Evolutionary conservation across 1,140 invertebrate species (phyloP).

Genomic region (Phymorhynchus buccinoides): DNA sequence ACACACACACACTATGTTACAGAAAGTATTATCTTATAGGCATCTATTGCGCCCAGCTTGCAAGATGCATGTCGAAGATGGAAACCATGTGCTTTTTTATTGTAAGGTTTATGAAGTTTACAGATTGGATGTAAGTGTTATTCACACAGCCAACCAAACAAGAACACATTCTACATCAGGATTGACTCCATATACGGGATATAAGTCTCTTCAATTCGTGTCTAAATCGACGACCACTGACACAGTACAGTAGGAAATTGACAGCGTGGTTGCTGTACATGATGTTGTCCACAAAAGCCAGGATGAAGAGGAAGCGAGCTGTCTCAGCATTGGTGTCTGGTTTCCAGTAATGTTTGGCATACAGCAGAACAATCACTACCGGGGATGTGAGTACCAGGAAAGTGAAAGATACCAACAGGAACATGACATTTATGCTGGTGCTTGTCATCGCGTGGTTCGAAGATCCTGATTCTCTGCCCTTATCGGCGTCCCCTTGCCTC

Average conservation of each 20-base stretch:
- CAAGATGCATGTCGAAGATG: too few relatives aligned
- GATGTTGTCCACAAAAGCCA: slow-evolving; percentile 40
- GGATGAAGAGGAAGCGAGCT: slow-evolving; percentile 1
- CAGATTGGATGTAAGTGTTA: too few relatives aligned
- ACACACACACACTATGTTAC: too few relatives aligned
- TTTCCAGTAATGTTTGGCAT: slow-evolving; percentile 12
- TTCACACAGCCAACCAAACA: too few relatives aligned
- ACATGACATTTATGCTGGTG: slow-evolving; percentile 22
- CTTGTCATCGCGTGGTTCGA: too few relatives aligned
- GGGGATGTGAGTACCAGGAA: slow-evolving; percentile 39
- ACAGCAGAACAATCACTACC: slow-evolving; percentile 27
- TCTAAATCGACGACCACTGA: slow-evolving; percentile 45
- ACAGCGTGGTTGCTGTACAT: slow-evolving; percentile 53
- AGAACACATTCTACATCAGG: too few relatives aligned
- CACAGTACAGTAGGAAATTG: slow-evolving; percentile 53
- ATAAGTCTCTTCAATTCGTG: slow-evolving; percentile 36
- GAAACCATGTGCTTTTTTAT: too few relatives aligned
- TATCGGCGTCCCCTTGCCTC: too few relatives aligned
- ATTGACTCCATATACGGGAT: neutral
- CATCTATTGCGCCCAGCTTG: too few relatives aligned
- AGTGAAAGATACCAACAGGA: slow-evolving; percentile 30
- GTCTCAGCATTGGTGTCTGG: neutral
- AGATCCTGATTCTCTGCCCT: too few relatives aligned
- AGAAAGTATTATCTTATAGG: too few relatives aligned
- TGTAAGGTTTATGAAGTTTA: too few relatives aligned